phyloP scores from a whole-genome alignment of 2,888 invertebrate species.

The Thymelicus sylvestris region DNA sequence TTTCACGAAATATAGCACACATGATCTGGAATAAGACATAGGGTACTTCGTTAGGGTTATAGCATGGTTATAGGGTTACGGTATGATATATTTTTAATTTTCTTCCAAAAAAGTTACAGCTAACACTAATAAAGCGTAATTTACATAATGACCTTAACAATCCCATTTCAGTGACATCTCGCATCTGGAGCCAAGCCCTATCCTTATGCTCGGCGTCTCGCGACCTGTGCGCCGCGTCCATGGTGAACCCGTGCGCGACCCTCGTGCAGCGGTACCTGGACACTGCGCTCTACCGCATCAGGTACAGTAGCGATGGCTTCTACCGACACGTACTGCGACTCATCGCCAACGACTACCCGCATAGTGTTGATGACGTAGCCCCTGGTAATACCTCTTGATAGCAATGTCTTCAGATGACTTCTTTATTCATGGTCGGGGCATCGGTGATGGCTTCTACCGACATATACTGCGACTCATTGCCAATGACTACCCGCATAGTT shows the following conservation, averaged over 20 bases:
- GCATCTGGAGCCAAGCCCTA: conserved; percentile 88
- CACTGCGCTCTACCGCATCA: conserved; percentile 58
- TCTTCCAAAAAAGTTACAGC: no score
- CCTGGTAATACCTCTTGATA: no score
- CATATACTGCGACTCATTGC: conserved; percentile 56
- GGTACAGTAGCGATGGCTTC: conserved; percentile 54
- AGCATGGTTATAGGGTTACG: no score
- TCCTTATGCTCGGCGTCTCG: conserved; percentile 82
- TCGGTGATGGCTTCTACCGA: conserved; percentile 53
- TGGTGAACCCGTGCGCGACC: conserved; percentile 48
- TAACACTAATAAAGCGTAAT: no score
- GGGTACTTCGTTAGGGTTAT: no score
- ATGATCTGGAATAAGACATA: no score
- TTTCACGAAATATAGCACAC: no score
- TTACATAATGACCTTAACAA: not conserved
- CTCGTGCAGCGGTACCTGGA: conserved; percentile 63
- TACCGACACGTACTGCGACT: conserved; percentile 54
- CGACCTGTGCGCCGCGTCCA: conserved; percentile 56
- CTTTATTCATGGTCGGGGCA: no score
- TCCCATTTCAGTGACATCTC: conserved; percentile 70
- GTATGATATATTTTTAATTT: no score
- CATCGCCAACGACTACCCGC: conserved; percentile 52
- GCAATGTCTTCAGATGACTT: no score
- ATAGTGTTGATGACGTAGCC: not conserved
- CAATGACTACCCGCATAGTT: conserved; percentile 45